Conservation (phyloP, 2,797 vertebrate species). For the Crossoptilon crossoptilon region DNA sequence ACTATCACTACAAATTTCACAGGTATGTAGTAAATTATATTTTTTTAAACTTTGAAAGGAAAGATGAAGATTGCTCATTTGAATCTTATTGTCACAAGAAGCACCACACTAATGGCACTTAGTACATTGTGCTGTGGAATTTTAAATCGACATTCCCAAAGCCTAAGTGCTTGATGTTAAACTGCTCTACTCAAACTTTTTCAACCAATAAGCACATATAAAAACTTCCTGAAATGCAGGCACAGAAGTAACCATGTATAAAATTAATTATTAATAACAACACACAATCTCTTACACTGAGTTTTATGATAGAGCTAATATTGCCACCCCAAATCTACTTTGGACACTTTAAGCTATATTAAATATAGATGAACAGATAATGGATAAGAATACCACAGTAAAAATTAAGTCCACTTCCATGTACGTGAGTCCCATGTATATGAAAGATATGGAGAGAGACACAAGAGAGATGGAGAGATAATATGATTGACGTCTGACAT, state of each 20-base stretch:
- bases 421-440: neutral
- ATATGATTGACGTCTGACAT: neutral
- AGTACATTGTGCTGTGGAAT: neutral
- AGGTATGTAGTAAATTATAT: neutral
- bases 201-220: neutral
- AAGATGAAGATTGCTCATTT: neutral
- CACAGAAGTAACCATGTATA: neutral
- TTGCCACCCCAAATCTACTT: neutral
- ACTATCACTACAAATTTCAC: neutral
- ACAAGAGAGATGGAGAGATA: neutral
- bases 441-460: neutral
- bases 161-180: neutral
- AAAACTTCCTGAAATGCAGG: neutral
- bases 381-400: neutral
- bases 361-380: neutral
- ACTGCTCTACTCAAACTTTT: neutral
- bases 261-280: neutral
- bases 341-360: neutral
- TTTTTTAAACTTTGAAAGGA: neutral
- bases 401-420: neutral
- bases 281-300: neutral
- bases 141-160: neutral
- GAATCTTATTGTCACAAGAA: neutral
- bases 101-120: neutral
- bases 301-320: neutral